Evolutionary conservation across 2,888 invertebrate species (phyloP).

Genomic region (Toxonevra muliebris): DNA sequence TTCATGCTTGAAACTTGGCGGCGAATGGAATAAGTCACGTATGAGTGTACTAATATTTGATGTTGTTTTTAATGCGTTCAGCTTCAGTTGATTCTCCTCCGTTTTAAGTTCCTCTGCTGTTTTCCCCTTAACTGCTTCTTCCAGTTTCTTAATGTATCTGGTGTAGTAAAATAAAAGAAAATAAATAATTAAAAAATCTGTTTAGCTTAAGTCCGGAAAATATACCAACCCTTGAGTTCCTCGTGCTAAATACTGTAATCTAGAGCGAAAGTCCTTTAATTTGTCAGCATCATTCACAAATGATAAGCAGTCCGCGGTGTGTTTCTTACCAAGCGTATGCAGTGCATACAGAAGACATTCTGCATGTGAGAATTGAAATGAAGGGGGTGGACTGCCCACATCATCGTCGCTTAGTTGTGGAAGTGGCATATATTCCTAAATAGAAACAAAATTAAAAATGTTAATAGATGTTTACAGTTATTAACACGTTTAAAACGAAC

Average conservation of each 20-base stretch:
- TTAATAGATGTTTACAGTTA: background rate
- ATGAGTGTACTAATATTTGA: conserved; percentile 92
- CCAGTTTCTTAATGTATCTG: conserved; percentile 63
- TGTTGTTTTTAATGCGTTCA: conserved; percentile 86
- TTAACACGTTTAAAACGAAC: background rate
- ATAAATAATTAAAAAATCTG: background rate
- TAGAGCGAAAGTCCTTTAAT: conserved; percentile 84
- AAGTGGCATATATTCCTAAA: conserved; percentile 86
- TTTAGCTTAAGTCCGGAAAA: conserved; percentile 67
- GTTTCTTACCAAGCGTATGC: conserved; percentile 80
- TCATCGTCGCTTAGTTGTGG: conserved; percentile 77
- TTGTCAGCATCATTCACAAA: conserved; percentile 75
- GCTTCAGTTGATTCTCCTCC: conserved; percentile 81
- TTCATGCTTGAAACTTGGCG: conserved; percentile 89
- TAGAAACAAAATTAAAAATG: conserved; percentile 40
- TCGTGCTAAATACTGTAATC: conserved; percentile 91
- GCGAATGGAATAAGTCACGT: conserved; percentile 92
- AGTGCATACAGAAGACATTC: conserved; percentile 86
- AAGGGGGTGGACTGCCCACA: conserved; percentile 73
- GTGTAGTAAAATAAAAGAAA: conserved; percentile 8
- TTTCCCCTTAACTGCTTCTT: conserved; percentile 71
- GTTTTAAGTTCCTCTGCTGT: conserved; percentile 77
- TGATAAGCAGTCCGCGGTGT: conserved; percentile 76
- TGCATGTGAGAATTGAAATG: conserved; percentile 90
- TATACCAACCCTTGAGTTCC: conserved; percentile 82